A percentile compares a stretch with the other conserved stretches of the same genome.
Evolutionary conservation across 2,797 vertebrate species (phyloP).

Genomic region (Hoplostethus mediterraneus): DNA sequence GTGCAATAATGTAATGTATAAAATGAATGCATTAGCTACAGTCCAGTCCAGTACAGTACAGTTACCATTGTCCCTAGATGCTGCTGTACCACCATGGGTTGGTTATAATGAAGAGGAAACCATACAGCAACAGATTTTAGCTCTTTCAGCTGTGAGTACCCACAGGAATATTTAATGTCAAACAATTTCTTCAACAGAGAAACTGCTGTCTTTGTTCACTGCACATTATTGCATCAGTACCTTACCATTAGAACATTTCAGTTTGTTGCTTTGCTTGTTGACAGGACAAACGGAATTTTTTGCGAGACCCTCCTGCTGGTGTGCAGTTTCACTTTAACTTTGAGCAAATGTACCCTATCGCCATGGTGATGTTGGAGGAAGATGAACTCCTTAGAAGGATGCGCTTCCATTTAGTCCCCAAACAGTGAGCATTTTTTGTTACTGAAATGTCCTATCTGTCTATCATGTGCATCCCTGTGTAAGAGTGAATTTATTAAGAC

Average conservation of each 20-base stretch:
- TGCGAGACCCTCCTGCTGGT: slow-evolving; percentile 92
- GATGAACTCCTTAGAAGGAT: slow-evolving; percentile 94
- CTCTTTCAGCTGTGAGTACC: slow-evolving; percentile 91
- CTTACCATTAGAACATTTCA: not conserved
- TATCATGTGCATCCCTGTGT: not conserved
- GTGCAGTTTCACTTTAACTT: slow-evolving; percentile 95
- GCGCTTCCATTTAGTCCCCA: slow-evolving; percentile 95
- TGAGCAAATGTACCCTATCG: slow-evolving; percentile 92
- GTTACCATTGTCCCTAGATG: slow-evolving; percentile 76
- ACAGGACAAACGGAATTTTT: slow-evolving; percentile 94
- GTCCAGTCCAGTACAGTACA: not conserved
- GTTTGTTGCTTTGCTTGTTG: slow-evolving; percentile 34
- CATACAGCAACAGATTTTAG: slow-evolving; percentile 93
- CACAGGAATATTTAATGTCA: not conserved
- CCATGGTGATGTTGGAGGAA: slow-evolving; percentile 94
- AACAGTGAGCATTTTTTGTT: slow-evolving; percentile 86
- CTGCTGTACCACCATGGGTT: slow-evolving; percentile 93
- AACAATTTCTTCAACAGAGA: not conserved
- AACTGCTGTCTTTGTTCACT: not conserved
- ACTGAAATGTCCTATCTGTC: not conserved
- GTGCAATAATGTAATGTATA: not conserved
- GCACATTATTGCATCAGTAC: not conserved
- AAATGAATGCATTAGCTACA: not conserved
- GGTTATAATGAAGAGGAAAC: slow-evolving; percentile 94
- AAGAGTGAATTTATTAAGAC: slow-evolving; percentile 7